Evolutionary conservation across 2,888 invertebrate genomes (phyloP), one percentile per base, ranked within the genome.

Genomic region (Ennomos fuscantarius): DNA sequence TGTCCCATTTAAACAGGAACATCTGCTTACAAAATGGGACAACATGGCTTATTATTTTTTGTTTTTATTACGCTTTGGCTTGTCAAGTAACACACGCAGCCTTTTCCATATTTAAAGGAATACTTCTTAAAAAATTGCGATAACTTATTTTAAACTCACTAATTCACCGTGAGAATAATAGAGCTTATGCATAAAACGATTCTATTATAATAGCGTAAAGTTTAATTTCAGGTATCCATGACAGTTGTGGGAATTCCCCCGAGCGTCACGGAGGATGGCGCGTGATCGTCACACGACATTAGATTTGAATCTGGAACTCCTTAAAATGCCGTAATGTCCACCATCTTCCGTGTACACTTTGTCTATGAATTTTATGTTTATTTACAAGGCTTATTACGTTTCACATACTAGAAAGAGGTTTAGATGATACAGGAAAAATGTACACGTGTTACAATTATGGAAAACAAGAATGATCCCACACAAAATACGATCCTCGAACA

Each of bases 221-320:
- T 41, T 37, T 34, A 6, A 33, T 77, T 76, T 76, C 47, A 45
- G 13, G 49, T 55, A 62, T 32, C 54, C 54, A 59, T 50, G 51
- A 40, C 15, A 58, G 62, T 69, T 51, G 69, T 75, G 72, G 70
- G 69, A 76, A 73, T 72, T 79, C 72, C 73, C 73, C 73, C 68
- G 70, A 73, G 76, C 73, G 76, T 81, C 76, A 75, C 70, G 70
- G 73, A 74, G 75, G 77, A 79, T 81, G 74, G 79, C 80, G 75
- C 70, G 74, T 77, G 73, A 79, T 79, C 82, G 87, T 88, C 89
- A 87, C 85, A 87, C 83, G 68, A 82, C 85, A 84, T 86, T 86
- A 84, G 85, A 87, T 88, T 84, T 81, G 81, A 86, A 89, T 89
- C 82, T 86, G 82, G 83, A 85, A 87, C 84, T 84, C 82, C 81